A percentile compares a stretch with the other conserved stretches of the same genome.
Conservation (phyloP, 2,888 invertebrate species). For the Acheta domesticus region DNA sequence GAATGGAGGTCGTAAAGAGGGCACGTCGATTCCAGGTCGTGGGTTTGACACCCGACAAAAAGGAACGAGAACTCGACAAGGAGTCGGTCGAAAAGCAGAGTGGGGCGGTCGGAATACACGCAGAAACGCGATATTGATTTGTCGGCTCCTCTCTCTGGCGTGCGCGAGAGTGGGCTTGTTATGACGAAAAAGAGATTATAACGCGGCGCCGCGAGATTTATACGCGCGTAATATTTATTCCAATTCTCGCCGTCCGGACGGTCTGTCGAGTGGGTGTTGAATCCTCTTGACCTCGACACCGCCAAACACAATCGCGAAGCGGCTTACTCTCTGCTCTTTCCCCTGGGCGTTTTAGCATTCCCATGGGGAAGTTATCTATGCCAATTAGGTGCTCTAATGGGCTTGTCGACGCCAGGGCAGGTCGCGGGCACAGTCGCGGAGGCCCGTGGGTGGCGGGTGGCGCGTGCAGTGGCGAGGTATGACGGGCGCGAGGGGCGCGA, state of each 20-base stretch:
- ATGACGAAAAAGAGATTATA: neutral
- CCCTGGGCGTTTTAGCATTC: neutral
- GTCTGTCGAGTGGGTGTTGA: neutral
- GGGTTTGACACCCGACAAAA: constrained; percentile 6
- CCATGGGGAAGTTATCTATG: neutral
- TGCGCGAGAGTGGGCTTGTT: neutral
- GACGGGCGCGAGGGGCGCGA: neutral
- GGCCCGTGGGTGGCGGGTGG: neutral
- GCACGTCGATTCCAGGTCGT: constrained; percentile 6
- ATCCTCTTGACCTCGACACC: neutral
- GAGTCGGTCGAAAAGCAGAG: neutral
- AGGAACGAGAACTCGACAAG: neutral
- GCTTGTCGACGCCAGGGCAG: neutral
- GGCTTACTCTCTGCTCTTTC: neutral
- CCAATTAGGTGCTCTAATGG: neutral
- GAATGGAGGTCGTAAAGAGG: constrained; percentile 18
- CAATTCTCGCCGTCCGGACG: neutral
- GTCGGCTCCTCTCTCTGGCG: neutral
- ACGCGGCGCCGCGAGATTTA: neutral
- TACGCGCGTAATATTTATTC: neutral
- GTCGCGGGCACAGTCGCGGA: neutral
- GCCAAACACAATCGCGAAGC: neutral
- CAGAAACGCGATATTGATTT: constrained; percentile 6
- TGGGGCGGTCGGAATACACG: neutral
- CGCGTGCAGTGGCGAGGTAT: neutral